A percentile compares a stretch with the other conserved stretches of the same genome.
These are phyloP conservation scores for Aplocera efformata DNA, from an alignment of 2,888 invertebrate genomes.

Conservation along the genomic window DNA sequence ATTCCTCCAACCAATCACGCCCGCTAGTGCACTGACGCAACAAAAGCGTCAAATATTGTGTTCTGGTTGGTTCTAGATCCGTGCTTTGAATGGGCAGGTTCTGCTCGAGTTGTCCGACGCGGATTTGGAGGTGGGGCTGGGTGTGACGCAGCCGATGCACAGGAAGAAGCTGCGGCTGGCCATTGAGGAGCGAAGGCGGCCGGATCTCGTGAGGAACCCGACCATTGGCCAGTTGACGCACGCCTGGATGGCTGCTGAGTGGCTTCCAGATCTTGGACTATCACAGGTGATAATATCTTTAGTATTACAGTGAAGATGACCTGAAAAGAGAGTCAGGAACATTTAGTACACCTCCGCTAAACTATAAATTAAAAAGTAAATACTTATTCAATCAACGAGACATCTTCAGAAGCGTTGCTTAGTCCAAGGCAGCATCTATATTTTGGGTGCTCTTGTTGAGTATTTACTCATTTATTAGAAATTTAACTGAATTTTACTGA, in stretches of 20 bases:
- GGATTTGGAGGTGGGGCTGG: slow-evolving; percentile 94
- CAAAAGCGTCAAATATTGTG: slow-evolving; percentile 79
- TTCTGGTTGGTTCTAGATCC: slow-evolving; percentile 84
- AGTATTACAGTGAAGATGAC: neutral
- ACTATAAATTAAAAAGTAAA: no score
- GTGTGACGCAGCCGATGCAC: slow-evolving; percentile 96
- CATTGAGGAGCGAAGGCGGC: slow-evolving; percentile 94
- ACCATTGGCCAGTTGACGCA: slow-evolving; percentile 93
- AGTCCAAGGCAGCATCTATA: no score
- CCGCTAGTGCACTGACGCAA: slow-evolving; percentile 55
- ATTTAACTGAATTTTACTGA: no score
- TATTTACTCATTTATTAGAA: no score
- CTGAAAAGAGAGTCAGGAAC: neutral
- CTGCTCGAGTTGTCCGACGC: slow-evolving; percentile 94
- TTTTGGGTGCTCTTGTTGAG: no score
- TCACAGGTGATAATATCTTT: slow-evolving; percentile 79
- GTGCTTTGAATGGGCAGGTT: slow-evolving; percentile 88
- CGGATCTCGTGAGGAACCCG: slow-evolving; percentile 92
- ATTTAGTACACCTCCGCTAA: neutral
- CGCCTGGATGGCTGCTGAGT: slow-evolving; percentile 96
- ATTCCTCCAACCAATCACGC: slow-evolving; percentile 11
- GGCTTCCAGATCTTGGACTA: slow-evolving; percentile 94
- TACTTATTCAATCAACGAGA: no score
- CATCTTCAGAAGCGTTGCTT: no score
- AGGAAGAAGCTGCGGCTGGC: slow-evolving; percentile 95